Evolutionary conservation across 2,797 vertebrate species (phyloP), one percentile per base, ranked within the genome.

Genomic region (Rhynchotus rufescens): DNA sequence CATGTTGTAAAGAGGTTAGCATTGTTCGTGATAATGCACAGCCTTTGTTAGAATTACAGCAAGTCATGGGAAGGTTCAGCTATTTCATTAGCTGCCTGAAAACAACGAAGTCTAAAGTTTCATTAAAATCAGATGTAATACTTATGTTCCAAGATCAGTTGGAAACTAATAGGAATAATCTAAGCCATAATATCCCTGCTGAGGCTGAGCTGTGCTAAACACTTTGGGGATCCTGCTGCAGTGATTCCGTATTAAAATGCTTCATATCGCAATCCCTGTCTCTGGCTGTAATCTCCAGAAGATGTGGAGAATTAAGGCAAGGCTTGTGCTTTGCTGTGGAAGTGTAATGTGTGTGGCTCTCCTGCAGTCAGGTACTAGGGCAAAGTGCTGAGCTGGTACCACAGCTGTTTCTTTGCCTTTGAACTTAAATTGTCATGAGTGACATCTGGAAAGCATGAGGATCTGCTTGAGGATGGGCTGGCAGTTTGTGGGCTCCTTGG

Each of bases 121-220:
- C 97, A 98, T 98, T 97, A 96, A 97, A 98, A 97, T 98, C 98
- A 98, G 97, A 98, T 98, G 97, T 95, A 96, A 96, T 95, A 95
- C 85, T 97, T 96, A 85, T 38, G 45, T 97, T 98, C 96, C 96
- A 97, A 97, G 94, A 97, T 98, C 96, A 95, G 94, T 92, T 97
- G 96, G 97, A 97, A 97, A 96, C 95, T 96, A 97, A 97, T 92
- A 96, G 94, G 94, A 96, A 97, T 95, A 96, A 97, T 96, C 94
- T 95, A 97, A 97, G 96, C 93, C 94, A 93, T 93, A 91, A 94
- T 94, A 96, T 96, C 82, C 94, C 89, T 94, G 84, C 66, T 83
- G 90, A 95, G 94, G 81, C 96, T 87, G 94, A 85, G 77, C 93
- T 93, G 71, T 15, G 72, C 84, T 97, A 96, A 96, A 97, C 95